phyloP scores from a whole-genome alignment of 1,140 invertebrate genomes.

The Ceratosolen fusciceps region DNA sequence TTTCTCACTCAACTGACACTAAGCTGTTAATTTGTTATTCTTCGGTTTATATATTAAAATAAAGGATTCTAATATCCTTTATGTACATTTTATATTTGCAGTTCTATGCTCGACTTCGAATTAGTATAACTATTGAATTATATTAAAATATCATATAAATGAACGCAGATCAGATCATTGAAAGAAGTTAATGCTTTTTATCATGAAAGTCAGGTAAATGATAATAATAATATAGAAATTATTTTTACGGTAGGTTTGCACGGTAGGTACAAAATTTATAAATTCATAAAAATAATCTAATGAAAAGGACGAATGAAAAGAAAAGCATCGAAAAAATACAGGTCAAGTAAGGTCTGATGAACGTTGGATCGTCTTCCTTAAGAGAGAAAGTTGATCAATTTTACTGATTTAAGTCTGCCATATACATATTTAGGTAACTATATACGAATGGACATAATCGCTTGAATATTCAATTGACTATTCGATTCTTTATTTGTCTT shows the following conservation, averaged over 20 bases:
- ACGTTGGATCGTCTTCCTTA: background rate
- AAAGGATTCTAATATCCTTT: background rate
- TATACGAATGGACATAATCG: background rate
- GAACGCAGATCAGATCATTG: background rate
- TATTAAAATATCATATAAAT: background rate
- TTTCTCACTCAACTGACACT: background rate
- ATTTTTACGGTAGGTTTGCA: no score
- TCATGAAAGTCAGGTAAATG: no score
- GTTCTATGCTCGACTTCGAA: background rate
- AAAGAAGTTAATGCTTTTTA: no score
- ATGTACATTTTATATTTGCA: background rate
- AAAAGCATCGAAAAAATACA: background rate
- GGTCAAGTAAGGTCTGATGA: background rate
- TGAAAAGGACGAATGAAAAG: no score
- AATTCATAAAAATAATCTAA: no score
- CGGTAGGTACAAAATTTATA: no score
- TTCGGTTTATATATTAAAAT: background rate
- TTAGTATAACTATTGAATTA: background rate
- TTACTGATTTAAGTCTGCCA: background rate
- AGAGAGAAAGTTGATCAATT: slow-evolving; percentile 33
- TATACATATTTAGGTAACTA: background rate
- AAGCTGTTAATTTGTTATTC: background rate
- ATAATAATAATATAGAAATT: no score
- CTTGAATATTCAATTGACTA: background rate
- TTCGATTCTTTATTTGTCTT: slow-evolving; percentile 22